Base-by-base conservation (phyloP, 2,888 invertebrate species). In the Sturmia bella region DNA sequence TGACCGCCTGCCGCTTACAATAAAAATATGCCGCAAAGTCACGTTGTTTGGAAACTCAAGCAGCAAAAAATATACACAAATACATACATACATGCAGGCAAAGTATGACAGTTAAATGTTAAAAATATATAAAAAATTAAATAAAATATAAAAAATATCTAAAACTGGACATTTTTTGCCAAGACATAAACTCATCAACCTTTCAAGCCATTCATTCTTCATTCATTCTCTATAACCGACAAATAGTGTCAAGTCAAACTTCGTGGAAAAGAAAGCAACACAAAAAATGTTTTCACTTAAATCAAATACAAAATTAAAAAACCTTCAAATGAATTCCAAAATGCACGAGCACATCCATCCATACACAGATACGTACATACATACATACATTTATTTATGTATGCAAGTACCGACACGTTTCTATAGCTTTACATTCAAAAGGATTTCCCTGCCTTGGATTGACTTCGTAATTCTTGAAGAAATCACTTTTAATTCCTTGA, bases 11-110 rank as follows among this genome's bases (percentile, higher is more conserved):
- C 52, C 19, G 45, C 74, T 15, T 21, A 70, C 50, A 57, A 74
- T 59, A 82, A 84, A 32, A 83, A 83, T 83, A 68, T 79, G 69
- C 78, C 72, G 78, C 84, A 84, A 83, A 83, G 83, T 80, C 83
- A 83, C 76, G 82, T 80, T 81, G 80, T 52, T 64, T 79, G 52
- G 19, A 45, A 61, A 54, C 54, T 76, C 15, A 45, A 59, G 43
- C 50, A 61, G 54, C 52, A 52, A 15, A 27, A 70, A 56, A 43
- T 32, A 32, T 7, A 32, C 52, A 17, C 37, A 68, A 59, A 41
- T 7, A 12, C 15, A 19, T 17, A 54, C 12, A 41, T 54, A 56
- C 61, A 41, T n/a, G n/a, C n/a, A n/a, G n/a, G n/a, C 41, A 61
- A 77, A 81, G 76, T 81, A 81, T 81, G 81, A 81, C 76, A 77